These are phyloP conservation scores for Xiphophorus couchianus DNA, from an alignment of 2,113 vertebrate genomes.

Conservation along the genomic window DNA sequence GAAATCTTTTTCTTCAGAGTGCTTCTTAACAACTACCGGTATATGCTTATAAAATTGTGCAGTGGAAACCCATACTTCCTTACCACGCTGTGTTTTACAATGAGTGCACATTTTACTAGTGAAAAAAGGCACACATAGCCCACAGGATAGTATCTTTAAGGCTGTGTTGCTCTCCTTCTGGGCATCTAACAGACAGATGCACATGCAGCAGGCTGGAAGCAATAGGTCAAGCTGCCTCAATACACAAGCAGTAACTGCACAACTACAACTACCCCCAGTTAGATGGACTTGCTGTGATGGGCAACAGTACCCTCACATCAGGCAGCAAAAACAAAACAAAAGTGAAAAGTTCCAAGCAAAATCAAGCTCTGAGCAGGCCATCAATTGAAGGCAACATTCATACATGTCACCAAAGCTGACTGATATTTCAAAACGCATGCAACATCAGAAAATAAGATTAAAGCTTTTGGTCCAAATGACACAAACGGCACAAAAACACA, in stretches of 20 bases:
- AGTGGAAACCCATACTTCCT: not conserved
- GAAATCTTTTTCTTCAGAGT: not conserved
- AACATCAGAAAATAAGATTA: not conserved
- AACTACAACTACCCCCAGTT: slow-evolving; percentile 51
- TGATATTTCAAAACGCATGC: not conserved
- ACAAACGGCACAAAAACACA: not conserved
- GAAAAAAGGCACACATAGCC: not conserved
- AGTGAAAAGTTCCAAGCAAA: not conserved
- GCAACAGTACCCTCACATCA: slow-evolving; percentile 12
- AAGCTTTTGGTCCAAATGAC: not conserved
- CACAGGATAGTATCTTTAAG: slow-evolving; percentile 25
- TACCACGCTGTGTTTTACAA: not conserved
- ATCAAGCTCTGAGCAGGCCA: not conserved
- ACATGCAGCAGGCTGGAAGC: slow-evolving; percentile 55
- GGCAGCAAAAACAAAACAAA: not conserved
- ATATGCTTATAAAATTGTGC: not conserved
- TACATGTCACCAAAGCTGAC: not conserved
- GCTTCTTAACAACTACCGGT: not conserved
- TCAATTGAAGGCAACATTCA: not conserved
- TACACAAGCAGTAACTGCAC: slow-evolving; percentile 36
- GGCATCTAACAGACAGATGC: slow-evolving; percentile 54
- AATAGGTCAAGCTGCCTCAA: slow-evolving; percentile 62
- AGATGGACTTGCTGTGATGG: slow-evolving; percentile 8
- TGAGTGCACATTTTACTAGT: not conserved
- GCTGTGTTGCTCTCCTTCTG: slow-evolving; percentile 7